Conservation (phyloP, 2,113 vertebrate genomes). For the Tychaedon coryphoeus region DNA sequence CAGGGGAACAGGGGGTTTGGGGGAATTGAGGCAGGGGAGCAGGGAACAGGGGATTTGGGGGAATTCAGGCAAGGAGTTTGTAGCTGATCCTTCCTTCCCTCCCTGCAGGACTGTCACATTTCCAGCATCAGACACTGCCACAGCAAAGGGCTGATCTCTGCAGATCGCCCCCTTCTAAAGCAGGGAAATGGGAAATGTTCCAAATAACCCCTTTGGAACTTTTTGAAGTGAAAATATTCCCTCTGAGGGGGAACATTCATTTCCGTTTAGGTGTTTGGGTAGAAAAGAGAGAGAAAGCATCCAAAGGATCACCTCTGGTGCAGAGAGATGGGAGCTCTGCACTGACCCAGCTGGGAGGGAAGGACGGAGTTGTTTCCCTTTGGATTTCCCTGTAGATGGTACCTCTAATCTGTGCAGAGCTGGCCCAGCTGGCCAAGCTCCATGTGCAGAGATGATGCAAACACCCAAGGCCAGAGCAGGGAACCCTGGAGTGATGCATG, state of each 20-base stretch:
- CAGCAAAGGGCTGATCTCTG: neutral
- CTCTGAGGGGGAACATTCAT: neutral
- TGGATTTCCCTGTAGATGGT: neutral
- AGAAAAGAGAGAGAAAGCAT: neutral
- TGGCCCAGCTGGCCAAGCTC: neutral
- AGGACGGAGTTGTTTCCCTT: neutral
- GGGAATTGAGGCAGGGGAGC: too few species aligned
- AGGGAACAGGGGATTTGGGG: too few species aligned
- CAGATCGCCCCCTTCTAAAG: neutral
- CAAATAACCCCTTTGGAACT: neutral
- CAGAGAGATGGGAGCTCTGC: rapidly evolving
- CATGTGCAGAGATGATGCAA: rapidly evolving
- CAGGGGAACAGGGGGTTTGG: too few species aligned
- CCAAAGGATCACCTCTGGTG: neutral
- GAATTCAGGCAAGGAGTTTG: neutral
- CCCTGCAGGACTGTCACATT: rapidly evolving
- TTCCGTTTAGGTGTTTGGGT: neutral
- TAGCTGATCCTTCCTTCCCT: neutral
- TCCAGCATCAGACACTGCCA: neutral
- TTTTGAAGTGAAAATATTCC: neutral
- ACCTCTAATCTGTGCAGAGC: neutral
- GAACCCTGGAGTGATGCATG: neutral
- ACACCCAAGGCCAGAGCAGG: neutral
- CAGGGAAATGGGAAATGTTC: rapidly evolving
- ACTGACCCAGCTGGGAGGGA: neutral